Conservation (phyloP, 35 echinoderm and acorn worm genomes). For the Ophioderma brevispina region DNA sequence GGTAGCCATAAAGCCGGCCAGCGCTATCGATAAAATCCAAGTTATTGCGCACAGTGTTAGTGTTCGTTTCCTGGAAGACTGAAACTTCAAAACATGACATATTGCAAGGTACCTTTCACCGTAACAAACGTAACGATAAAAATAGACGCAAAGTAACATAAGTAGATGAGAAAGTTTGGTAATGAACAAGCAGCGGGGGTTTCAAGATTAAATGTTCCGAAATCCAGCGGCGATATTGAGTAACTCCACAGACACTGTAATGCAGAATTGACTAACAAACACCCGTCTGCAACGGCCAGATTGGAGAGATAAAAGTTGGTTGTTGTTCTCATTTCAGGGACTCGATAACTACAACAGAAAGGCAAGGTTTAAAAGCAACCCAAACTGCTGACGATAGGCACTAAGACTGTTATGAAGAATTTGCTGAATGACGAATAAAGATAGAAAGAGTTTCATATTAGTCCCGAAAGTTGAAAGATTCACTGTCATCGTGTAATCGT, state of each 20-base stretch:
- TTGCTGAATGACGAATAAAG: not conserved
- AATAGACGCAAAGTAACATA: conserved; percentile 27
- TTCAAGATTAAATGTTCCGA: not conserved
- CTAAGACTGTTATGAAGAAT: conserved; percentile 3
- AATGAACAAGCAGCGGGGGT: not conserved
- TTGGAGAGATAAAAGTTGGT: conserved; percentile 65
- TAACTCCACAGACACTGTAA: conserved; percentile 10
- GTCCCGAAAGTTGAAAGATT: too few relatives aligned
- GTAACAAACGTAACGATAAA: conserved; percentile 62
- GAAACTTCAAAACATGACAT: conserved; percentile 32
- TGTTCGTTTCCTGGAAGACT: not conserved
- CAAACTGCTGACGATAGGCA: conserved; percentile 21
- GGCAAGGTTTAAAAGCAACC: conserved; percentile 40
- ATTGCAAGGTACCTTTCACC: conserved; percentile 69
- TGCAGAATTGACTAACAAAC: conserved; percentile 20
- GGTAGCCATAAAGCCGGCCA: not conserved
- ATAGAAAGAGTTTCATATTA: too few relatives aligned
- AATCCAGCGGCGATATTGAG: not conserved
- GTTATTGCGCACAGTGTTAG: not conserved
- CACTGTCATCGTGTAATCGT: too few relatives aligned
- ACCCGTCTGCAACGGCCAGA: conserved; percentile 36
- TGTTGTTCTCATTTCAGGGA: conserved; percentile 48
- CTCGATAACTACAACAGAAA: conserved; percentile 56
- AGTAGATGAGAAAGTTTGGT: not conserved
- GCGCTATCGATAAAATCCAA: not conserved